Evolutionary conservation across 2,113 vertebrate species (phyloP), one percentile per base, ranked within the genome.

Genomic region (Uria lomvia): DNA sequence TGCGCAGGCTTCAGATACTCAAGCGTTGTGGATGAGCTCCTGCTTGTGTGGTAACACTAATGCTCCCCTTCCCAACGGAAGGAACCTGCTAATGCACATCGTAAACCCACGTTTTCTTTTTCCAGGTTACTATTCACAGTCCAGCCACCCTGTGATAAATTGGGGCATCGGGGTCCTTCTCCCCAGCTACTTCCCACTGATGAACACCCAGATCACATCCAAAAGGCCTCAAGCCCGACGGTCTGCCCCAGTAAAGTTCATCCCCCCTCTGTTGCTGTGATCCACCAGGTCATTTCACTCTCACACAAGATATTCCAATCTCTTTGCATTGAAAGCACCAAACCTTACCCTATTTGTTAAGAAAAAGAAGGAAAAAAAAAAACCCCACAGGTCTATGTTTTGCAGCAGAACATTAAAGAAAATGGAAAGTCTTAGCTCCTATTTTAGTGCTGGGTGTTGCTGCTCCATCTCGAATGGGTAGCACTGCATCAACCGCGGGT

Each of bases 181-280:
- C 17, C 27, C 1, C 80, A 86, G 52, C n/a, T 59, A 6, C 63
- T 27, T 15, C 53, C 84, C 83, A 2, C 42, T 8, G 32, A 2
- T 4, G n/a, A 59, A 15, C 63, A 34, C 18, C n/a, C 65, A 16
- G 24, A 29, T 2, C 43, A 3, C 72, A 15, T 2, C 58, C 55
- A 9, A 65, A 36, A 36, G 62, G 62, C 43, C 42, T 0, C 72
- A 1, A 43, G 38, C 59, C 36, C 2, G 0, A 24, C 2, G 0
- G 15, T 6, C 68, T 29, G 65, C 14, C 43, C 56, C 24, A 3
- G 0, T 2, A 1, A 15, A 34, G 1, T 4, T 30, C 66, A 63
- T 4, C 75, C 89, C 56, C 4, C 23, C 2, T 1, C 18, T 3
- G 15, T 1, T 21, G 65, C 65, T 17, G 30, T 3, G 30, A 71